Conservation (phyloP, 2,888 invertebrate species). For the Mamestra brassicae region DNA sequence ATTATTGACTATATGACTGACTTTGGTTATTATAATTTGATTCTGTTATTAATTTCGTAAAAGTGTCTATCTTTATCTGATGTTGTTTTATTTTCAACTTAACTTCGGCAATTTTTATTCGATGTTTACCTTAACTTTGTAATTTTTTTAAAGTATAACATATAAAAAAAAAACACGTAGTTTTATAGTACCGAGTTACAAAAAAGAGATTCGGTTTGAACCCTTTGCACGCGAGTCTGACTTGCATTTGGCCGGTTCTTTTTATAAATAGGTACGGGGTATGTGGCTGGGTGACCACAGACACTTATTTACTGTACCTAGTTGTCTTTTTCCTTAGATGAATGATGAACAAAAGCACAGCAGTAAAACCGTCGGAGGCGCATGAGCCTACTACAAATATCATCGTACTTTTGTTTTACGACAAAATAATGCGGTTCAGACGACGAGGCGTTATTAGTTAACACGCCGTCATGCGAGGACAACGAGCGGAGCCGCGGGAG, state of each 20-base stretch:
- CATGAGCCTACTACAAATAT: constrained; percentile 5
- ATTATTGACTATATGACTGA: too few species aligned
- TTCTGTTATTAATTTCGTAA: too few species aligned
- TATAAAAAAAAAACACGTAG: too few species aligned
- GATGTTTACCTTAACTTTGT: too few species aligned
- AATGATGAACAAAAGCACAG: background rate
- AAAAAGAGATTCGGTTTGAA: too few species aligned
- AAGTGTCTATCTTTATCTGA: too few species aligned
- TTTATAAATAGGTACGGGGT: too few species aligned
- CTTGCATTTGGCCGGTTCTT: background rate
- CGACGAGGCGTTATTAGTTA: constrained; percentile 30
- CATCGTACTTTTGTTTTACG: constrained; percentile 47
- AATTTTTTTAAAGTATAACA: too few species aligned
- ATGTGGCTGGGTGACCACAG: background rate
- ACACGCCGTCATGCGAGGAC: constrained; percentile 31
- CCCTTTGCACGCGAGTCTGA: background rate
- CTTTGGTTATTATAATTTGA: too few species aligned
- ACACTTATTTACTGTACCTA: background rate
- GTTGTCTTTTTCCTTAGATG: background rate
- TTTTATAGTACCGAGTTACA: too few species aligned
- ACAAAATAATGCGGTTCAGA: constrained; percentile 39
- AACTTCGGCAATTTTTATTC: too few species aligned
- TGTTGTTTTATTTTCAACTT: too few species aligned
- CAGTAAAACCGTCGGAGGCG: background rate
- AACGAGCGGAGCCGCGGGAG: constrained; percentile 48